Evolutionary conservation across 2,797 vertebrate species (phyloP), one percentile per base, ranked within the genome.

Genomic region (Ctenochaetus hawaiiensis): DNA sequence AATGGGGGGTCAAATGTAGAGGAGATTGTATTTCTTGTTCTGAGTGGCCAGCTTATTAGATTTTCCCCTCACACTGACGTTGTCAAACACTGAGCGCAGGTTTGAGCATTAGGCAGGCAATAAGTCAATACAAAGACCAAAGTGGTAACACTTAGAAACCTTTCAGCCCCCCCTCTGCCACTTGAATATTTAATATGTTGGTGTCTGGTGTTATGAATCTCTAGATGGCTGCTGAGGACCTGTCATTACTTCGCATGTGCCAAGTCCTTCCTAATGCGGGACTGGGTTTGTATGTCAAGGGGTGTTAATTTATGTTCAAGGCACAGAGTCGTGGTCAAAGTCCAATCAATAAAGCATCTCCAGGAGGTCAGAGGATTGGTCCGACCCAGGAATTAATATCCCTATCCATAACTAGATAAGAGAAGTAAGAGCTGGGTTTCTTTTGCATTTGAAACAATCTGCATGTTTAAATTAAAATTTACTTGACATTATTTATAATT

Each of bases 231-330:
- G 77, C 68, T 60, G 77, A 84, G 58, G 77, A 71, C 67, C 85
- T 90, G 88, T 92, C 85, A 78, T 90, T 88, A 90, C 84, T 86
- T 78, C 34, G 54, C 70, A 73, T 64, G 68, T 83, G 85, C 72
- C 83, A 86, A 82, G 90, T 86, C 77, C 70, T 58, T 78, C 57
- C 75, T 81, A 73, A 84, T 74, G 72, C 83, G 68, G 77, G 86
- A 77, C 66, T 75, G 72, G 87, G 83, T 92, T 92, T 91, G 67
- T 82, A 88, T 53, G 30, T 91, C 88, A 90, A 82, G 80, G 39
- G 79, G 85, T 91, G 90, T 80, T 91, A 93, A 94, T 95, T 93
- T 94, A 94, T 93, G 91, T 89, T 91, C 76, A 85, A 87, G 70
- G 83, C 69, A 56, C 53, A 72, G 67, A 86, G 81, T 80, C 10